Percentiles rank a stretch among this genome's conserved stretches.
Conservation (phyloP, 2,113 vertebrate species). For the Phoxinus phoxinus region DNA sequence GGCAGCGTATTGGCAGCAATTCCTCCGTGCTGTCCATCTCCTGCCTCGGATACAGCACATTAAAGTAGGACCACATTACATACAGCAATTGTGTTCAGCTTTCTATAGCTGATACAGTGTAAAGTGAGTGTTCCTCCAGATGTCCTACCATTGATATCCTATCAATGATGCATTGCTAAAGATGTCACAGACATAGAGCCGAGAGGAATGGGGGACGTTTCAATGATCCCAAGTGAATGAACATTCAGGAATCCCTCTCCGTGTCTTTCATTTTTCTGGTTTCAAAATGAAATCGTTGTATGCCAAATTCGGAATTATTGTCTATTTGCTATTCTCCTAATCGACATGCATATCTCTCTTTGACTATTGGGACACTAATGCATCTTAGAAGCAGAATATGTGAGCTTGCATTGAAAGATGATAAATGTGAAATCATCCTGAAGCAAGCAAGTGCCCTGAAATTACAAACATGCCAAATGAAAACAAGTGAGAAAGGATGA, state of each 20-base stretch:
- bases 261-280: neutral
- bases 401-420: conserved; percentile 70
- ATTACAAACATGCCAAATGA: conserved; percentile 59
- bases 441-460: conserved; percentile 52
- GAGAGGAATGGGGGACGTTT: neutral
- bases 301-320: conserved; percentile 45
- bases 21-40: neutral
- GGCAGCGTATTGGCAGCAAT: no score
- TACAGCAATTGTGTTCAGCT: neutral
- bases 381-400: conserved; percentile 65
- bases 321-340: conserved; percentile 58
- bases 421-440: conserved; percentile 65
- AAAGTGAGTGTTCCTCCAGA: neutral
- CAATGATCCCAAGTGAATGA: neutral
- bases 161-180: neutral
- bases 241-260: neutral
- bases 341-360: conserved; percentile 74
- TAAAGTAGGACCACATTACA: neutral
- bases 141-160: neutral
- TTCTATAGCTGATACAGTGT: neutral
- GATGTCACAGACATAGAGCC: neutral
- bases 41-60: neutral
- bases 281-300: neutral
- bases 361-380: conserved; percentile 66
- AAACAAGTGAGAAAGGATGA: conserved; percentile 41